Conservation (phyloP, 2,888 invertebrate genomes). For the Coleophora deauratella region DNA sequence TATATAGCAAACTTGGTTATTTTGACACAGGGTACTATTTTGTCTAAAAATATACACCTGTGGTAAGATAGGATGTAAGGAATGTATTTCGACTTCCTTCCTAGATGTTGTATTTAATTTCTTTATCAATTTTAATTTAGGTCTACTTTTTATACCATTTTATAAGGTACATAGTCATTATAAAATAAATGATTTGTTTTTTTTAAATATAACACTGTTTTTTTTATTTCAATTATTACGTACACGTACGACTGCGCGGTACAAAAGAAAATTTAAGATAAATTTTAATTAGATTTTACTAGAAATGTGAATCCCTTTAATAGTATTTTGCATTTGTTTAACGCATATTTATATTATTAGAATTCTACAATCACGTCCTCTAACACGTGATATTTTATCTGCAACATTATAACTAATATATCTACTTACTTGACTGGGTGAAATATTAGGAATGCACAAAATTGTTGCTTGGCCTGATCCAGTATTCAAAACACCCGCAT, state of each 20-base stretch:
- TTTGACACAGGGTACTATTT: slow-evolving; percentile 56
- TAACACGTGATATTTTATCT: too few relatives aligned
- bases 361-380: too few relatives aligned
- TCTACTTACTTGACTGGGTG: background rate
- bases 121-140: background rate
- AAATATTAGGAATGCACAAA: slow-evolving; percentile 1
- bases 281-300: too few relatives aligned
- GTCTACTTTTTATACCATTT: slow-evolving; percentile 5
- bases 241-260: too few relatives aligned
- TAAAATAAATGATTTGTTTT: slow-evolving; percentile 10
- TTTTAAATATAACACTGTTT: slow-evolving; percentile 4
- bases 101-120: background rate
- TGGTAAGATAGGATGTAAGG: slow-evolving; percentile 34
- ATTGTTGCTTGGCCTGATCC: slow-evolving; percentile 29
- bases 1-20: slow-evolving; percentile 18
- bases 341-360: too few relatives aligned
- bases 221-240: background rate
- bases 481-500: slow-evolving; percentile 57
- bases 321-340: too few relatives aligned
- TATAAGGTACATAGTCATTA: slow-evolving; percentile 15
- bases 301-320: too few relatives aligned
- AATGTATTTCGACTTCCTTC: slow-evolving; percentile 15
- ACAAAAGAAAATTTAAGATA: too few relatives aligned
- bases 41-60: slow-evolving; percentile 47
- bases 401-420: background rate